Percentiles rank a stretch among this genome's conserved stretches.
Evolutionary conservation across 2,797 vertebrate species (phyloP).

Genomic region (Erithacus rubecula): DNA sequence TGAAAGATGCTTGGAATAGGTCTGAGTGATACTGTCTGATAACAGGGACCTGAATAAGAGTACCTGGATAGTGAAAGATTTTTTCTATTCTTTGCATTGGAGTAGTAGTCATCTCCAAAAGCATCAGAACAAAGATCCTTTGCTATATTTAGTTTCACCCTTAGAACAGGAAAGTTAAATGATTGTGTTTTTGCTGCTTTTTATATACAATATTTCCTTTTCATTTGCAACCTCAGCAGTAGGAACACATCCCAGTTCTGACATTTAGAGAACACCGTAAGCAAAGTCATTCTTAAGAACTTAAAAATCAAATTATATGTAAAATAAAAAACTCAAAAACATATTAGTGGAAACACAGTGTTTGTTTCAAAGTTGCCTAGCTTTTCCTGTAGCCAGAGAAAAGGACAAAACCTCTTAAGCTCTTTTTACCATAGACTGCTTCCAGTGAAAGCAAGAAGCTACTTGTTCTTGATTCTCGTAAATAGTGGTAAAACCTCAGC

Average conservation of each 20-base stretch:
- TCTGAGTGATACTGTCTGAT: neutral
- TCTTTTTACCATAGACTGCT: neutral
- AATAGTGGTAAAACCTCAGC: neutral
- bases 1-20: neutral
- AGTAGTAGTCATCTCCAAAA: neutral
- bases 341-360: neutral
- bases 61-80: neutral
- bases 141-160: neutral
- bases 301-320: neutral
- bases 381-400: neutral
- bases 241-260: neutral
- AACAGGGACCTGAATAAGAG: neutral
- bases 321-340: neutral
- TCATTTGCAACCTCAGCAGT: neutral
- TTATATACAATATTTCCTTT: neutral
- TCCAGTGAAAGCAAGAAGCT: neutral
- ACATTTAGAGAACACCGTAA: neutral
- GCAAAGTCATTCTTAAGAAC: neutral
- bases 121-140: neutral
- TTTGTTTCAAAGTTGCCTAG: neutral
- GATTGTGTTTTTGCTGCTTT: neutral
- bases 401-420: neutral
- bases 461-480: neutral
- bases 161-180: neutral
- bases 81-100: neutral